These are phyloP conservation scores for Tragulus kanchil DNA, from an alignment of 2,113 vertebrate species.

Conservation along the genomic window DNA sequence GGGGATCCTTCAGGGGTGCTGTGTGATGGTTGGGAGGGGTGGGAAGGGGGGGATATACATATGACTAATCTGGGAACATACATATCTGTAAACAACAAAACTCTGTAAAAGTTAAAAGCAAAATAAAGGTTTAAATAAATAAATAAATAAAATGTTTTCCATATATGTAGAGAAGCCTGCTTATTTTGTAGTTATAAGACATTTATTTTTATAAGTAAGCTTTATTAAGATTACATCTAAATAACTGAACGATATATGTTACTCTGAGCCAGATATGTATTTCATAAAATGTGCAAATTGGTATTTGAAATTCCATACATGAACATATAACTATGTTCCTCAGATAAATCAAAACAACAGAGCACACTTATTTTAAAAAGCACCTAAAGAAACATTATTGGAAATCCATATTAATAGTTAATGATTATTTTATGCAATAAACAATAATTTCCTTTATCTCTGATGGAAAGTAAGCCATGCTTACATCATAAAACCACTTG, in stretches of 20 bases:
- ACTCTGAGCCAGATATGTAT: background rate
- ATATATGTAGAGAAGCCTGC: background rate
- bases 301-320: background rate
- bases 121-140: no score
- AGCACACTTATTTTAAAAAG: background rate
- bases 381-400: background rate
- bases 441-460: background rate
- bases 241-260: background rate
- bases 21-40: no score
- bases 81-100: no score
- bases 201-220: background rate
- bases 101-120: no score
- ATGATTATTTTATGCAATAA: constrained; percentile 7
- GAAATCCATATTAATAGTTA: constrained; percentile 2
- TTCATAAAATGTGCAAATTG: background rate
- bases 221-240: background rate
- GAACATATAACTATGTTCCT: background rate
- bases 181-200: background rate
- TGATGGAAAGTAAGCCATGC: background rate
- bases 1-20: no score
- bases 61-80: no score
- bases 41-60: no score
- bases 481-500: background rate
- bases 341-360: background rate
- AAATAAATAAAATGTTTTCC: background rate